Base-by-base conservation (phyloP, 2,888 invertebrate species). In the Schizotus pectinicornis region DNA sequence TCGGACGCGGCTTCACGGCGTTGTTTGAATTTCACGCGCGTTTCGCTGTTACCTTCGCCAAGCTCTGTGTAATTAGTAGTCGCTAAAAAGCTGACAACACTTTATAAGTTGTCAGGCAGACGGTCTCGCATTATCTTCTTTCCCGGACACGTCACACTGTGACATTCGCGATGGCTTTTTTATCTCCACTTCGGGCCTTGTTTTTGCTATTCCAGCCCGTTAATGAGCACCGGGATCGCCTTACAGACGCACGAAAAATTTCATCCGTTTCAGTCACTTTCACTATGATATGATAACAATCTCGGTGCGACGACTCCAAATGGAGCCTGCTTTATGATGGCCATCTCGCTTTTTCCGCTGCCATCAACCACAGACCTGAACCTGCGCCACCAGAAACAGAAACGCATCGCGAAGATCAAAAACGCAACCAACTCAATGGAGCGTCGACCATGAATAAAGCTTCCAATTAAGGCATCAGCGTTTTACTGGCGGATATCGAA, bases 51-150 rank as follows among this genome's bases (percentile, higher is more conserved):
- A 67, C 64, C 64, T 22, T 64, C 63, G 62, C 54, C 59, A 56
- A 65, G 59, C 54, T 63, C 61, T 55, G 59, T 65, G 70, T 71
- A 72, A 72, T 72, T 72, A 72, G 72, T 66, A 71, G 63, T 56
- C 66, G 56, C 64, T 65, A 70, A 72, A 72, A 72, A 72, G 67
- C 67, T 65, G 69, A 68, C 67, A 68, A 67, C 69, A 69, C 70
- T 70, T 70, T 70, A 70, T 69, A 71, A 67, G 70, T 70, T 71
- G 70, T 69, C 70, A 67, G 67, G 61, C 67, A 65, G 59, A 56
- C 67, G 56, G 61, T 56, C 56, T 48, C 49, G 62, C 61, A 61
- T 65, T 65, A 63, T 66, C 63, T 68, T 59, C 56, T 61, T 65
- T 61, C 57, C 56, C 53, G 62, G 64, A 62, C 64, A 65, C 65